phyloP scores from a whole-genome alignment of 1,140 invertebrate genomes.

The Hermetia illucens region DNA sequence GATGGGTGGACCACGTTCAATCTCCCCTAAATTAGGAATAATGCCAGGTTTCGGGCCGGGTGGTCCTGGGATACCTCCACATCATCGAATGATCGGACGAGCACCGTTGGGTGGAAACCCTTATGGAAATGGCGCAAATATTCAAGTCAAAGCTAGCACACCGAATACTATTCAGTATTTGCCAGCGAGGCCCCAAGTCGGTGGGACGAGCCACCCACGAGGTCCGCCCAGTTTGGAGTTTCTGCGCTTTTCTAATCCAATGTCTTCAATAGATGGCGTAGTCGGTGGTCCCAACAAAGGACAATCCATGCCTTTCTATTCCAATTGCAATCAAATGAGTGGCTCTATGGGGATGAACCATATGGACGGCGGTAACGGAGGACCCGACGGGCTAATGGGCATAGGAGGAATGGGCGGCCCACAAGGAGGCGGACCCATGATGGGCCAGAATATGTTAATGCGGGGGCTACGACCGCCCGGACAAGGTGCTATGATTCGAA shows the following conservation, averaged over 20 bases:
- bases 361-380: slow-evolving; percentile 26
- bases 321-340: slow-evolving; percentile 34
- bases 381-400: slow-evolving; percentile 12
- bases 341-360: slow-evolving; percentile 29
- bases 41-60: slow-evolving; percentile 10
- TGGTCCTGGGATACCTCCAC: slow-evolving; percentile 12
- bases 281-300: slow-evolving; percentile 40
- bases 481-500: slow-evolving; percentile 28
- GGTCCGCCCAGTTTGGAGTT: slow-evolving; percentile 87
- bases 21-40: not conserved
- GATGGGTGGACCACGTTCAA: too few species aligned
- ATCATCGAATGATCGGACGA: slow-evolving; percentile 34
- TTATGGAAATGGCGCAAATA: slow-evolving; percentile 70
- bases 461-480: slow-evolving; percentile 27
- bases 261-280: slow-evolving; percentile 43
- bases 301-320: slow-evolving; percentile 59
- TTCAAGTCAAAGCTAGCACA: slow-evolving; percentile 89
- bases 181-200: slow-evolving; percentile 70
- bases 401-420: slow-evolving; percentile 1
- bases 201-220: slow-evolving; percentile 43
- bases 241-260: slow-evolving; percentile 68
- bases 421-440: slow-evolving; percentile 35
- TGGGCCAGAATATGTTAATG: slow-evolving; percentile 30
- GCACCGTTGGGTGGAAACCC: slow-evolving; percentile 39
- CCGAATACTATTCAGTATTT: slow-evolving; percentile 97